phyloP scores from a whole-genome alignment of 2,113 vertebrate genomes.

The Mesitornis unicolor region DNA sequence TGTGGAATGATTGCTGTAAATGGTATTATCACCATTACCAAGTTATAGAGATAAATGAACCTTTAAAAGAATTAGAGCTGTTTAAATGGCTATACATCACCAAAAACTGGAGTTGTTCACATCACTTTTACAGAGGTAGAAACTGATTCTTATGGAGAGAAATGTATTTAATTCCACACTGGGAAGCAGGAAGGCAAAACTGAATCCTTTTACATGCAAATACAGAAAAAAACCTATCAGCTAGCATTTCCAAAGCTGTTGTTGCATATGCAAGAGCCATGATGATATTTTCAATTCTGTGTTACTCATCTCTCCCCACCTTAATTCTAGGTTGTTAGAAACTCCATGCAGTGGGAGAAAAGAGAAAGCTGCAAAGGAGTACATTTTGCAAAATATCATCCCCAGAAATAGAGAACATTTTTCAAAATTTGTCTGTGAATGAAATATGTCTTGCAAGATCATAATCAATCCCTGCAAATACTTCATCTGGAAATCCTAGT shows the following conservation, averaged over 20 bases:
- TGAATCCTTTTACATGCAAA: conserved; percentile 17
- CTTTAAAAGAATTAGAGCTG: neutral
- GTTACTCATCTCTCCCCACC: conserved; percentile 50
- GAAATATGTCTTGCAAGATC: conserved; percentile 14
- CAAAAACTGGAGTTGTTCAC: neutral
- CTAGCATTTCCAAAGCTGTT: conserved; percentile 11
- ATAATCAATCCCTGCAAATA: neutral
- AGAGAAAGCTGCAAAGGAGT: neutral
- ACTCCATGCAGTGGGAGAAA: neutral
- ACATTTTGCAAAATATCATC: conserved; percentile 33
- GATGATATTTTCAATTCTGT: conserved; percentile 15
- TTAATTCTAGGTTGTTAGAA: conserved; percentile 54
- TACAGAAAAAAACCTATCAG: conserved; percentile 5
- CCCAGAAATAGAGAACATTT: neutral
- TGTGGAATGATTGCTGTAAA: neutral
- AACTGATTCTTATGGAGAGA: neutral
- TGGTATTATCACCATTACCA: neutral
- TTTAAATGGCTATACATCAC: neutral
- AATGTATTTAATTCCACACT: neutral
- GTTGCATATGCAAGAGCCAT: conserved; percentile 30
- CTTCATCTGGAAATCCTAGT: conserved; percentile 20
- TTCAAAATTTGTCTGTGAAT: neutral
- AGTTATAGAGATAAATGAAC: neutral
- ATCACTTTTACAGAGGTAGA: neutral
- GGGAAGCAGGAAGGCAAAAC: neutral